These are phyloP conservation scores for Poeciliopsis gracilis DNA, from an alignment of 2,797 vertebrate genomes.

Conservation along the genomic window DNA sequence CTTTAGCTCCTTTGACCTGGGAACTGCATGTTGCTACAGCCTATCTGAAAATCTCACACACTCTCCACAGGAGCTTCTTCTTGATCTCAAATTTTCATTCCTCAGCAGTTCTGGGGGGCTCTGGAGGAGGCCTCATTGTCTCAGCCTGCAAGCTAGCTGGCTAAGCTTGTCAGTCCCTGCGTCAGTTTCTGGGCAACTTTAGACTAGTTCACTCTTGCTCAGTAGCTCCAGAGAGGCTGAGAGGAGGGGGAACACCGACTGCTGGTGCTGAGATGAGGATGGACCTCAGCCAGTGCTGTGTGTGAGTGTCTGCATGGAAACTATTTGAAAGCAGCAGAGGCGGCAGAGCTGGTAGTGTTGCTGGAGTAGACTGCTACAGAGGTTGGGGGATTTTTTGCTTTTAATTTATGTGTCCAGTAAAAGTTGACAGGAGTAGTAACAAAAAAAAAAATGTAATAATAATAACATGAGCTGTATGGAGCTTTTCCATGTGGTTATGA, in stretches of 20 bases:
- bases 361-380: slow-evolving; percentile 70
- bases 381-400: slow-evolving; percentile 71
- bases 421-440: slow-evolving; percentile 81
- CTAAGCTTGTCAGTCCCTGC: slow-evolving; percentile 63
- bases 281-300: slow-evolving; percentile 74
- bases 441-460: slow-evolving; percentile 76
- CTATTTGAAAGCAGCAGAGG: slow-evolving; percentile 76
- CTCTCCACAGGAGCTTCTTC: slow-evolving; percentile 53
- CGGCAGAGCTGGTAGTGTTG: slow-evolving; percentile 62
- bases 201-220: slow-evolving; percentile 76
- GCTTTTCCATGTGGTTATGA: neutral
- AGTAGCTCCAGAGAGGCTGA: slow-evolving; percentile 58
- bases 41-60: slow-evolving; percentile 7
- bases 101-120: slow-evolving; percentile 74
- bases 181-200: slow-evolving; percentile 80
- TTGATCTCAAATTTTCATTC: slow-evolving; percentile 68
- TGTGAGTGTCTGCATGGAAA: slow-evolving; percentile 73
- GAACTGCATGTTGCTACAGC: neutral
- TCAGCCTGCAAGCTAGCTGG: slow-evolving; percentile 73
- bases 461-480: slow-evolving; percentile 57
- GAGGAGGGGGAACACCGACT: slow-evolving; percentile 29
- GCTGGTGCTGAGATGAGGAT: slow-evolving; percentile 64
- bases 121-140: slow-evolving; percentile 83
- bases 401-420: slow-evolving; percentile 86
- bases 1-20: neutral